Base-by-base conservation (phyloP, 1,140 invertebrate genomes). In the Bombus breviceps region DNA sequence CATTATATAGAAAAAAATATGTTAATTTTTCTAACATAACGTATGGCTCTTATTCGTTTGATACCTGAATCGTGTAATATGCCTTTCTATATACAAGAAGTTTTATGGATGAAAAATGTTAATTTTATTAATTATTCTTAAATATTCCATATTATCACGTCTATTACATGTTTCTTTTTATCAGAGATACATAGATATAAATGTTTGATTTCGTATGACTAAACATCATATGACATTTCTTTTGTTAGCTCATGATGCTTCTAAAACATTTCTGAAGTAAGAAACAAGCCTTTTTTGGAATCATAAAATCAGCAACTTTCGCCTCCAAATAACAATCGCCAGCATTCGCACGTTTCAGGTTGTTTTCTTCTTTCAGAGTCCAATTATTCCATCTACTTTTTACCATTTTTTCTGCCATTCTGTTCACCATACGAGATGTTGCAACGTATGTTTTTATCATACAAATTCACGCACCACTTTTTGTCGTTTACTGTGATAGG, bases 401-500 rank as follows among this genome's bases (percentile, higher is more conserved):
- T 47, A n/a, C 22, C 18, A 74, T 68, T 84, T 62, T 72, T 79
- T 25, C 76, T 53, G 37, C 47, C 32, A 39, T 66, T 66, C 41
- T n/a, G 32, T 73, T n/a, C 32, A 5, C 9, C 28, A 2, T 39
- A n/a, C 32, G 37, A 39, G 28, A 34, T 79, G 37, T 75, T 37
- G 83, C 34, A 79, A 85, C 43, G 25, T 25, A 13, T 28, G 15
- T 71, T 37, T 68, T 83, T 77, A 66, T 66, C n/a, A 62, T 73
- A 83, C 68, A 66, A 86, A 86, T 78, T 83, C 85, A 79, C 81
- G 53, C 80, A 59, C 47, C 34, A 28, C 37, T 86, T 86, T 86
- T 86, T 86, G 73, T 34, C 53, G 18, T 37, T 37, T 41, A 22
- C 53, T 41, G 57, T 47, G 39, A 75, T 77, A 57, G 43, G 53